These are phyloP conservation scores for Clamator glandarius DNA, from an alignment of 2,797 vertebrate species.

Conservation along the genomic window DNA sequence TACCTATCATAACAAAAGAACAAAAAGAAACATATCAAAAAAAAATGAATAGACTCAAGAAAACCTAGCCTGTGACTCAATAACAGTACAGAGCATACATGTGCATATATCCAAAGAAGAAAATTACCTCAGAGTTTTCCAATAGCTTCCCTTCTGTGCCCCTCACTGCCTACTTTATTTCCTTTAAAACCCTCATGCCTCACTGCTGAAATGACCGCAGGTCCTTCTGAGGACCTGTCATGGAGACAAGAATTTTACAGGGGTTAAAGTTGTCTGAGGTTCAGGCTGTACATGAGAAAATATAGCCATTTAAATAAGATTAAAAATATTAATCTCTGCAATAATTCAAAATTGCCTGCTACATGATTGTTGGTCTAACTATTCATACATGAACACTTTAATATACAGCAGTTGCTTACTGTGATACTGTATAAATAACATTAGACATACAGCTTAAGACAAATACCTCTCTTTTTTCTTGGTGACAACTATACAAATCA, in stretches of 20 bases:
- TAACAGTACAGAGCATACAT: background rate
- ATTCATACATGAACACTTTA: background rate
- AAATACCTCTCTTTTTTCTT: slow-evolving; percentile 6
- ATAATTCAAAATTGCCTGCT: background rate
- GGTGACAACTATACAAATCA: background rate
- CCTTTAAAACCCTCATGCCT: background rate
- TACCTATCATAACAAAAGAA: background rate
- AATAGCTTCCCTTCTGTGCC: background rate
- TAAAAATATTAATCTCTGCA: background rate
- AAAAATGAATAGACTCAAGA: background rate
- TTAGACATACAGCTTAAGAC: background rate
- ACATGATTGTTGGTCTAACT: background rate
- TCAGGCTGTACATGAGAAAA: background rate
- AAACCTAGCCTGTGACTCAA: background rate
- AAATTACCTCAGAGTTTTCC: background rate
- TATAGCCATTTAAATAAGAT: background rate
- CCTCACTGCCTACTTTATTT: background rate
- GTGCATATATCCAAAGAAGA: background rate
- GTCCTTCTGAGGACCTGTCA: background rate
- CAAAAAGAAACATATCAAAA: background rate
- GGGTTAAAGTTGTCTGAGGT: background rate
- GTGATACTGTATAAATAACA: background rate
- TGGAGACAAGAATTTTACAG: background rate
- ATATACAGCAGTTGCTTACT: background rate
- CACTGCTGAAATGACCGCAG: background rate